Base-by-base conservation (phyloP, 1,140 invertebrate species). In the Caenorhabditis brenneri region DNA sequence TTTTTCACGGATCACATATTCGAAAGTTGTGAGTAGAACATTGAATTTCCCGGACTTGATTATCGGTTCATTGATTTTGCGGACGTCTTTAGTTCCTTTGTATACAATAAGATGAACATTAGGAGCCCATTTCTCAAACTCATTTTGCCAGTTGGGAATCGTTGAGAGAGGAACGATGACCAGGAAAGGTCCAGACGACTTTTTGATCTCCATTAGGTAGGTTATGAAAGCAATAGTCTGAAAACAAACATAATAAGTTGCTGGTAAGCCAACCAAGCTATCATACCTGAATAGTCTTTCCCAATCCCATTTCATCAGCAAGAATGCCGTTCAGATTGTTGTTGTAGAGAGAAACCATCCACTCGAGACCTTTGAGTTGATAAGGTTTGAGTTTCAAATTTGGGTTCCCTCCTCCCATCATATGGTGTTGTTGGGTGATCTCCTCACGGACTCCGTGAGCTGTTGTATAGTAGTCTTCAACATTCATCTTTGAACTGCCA, bases 81-180 rank as follows among this genome's bases (percentile, higher is more conserved):
- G 91, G 96, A 96, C 78, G 97, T 93, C 92, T 99, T 97, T 95
- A 33, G 94, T 94, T 39, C 98, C 98, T 91, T 98, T 99, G 91
- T 99, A 99, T 1, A 97, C 99, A 85, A 99, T 93, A 88, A 99
- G 97, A 93, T 99, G 99, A 89, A 99, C 98, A 74, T 95, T 95
- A 1, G 98, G 98, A 92, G 97, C 99, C 97, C 98, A 99, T 91
- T 99, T 99, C 92, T 99, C 99, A 88, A 97, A 96, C 92, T 99
- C 98, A 95, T 99, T 97, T 92, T 99, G 97, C 98, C 98, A 99
- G 92, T 99, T 99, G 46, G 99, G 93, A 95, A 99, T 97, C 16
- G 99, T 97, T 88, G 97, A 99, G 12, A 98, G 99, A 78, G 98
- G 98, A 85, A 99, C 98, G 84, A 99, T 95, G 87, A 99, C 97